phyloP scores from a whole-genome alignment of 2,888 invertebrate species.

The Alsophila aescularia region DNA sequence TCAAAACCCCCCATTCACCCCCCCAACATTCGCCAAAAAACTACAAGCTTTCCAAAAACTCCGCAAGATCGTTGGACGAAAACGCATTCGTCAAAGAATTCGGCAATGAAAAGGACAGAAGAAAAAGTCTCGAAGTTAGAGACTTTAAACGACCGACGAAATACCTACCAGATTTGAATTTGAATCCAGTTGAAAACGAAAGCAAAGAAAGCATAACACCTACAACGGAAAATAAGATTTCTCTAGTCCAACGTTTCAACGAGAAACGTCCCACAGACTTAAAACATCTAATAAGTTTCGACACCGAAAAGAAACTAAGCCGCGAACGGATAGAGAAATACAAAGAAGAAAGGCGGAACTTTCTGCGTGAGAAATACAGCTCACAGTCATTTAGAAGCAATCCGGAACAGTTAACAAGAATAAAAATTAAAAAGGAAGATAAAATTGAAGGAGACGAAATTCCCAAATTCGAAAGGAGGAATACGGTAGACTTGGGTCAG shows the following conservation, averaged over 20 bases:
- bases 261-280: constrained; percentile 59
- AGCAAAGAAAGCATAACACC: constrained; percentile 78
- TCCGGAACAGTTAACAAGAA: constrained; percentile 78
- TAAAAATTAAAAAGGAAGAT: constrained; percentile 70
- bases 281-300: constrained; percentile 66
- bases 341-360: constrained; percentile 94
- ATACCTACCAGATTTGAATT: constrained; percentile 71
- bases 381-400: constrained; percentile 91
- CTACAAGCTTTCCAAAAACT: constrained; percentile 83
- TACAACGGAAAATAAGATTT: constrained; percentile 86
- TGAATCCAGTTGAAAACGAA: constrained; percentile 65
- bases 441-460: constrained; percentile 54
- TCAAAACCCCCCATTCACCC: constrained; percentile 68
- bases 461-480: constrained; percentile 75
- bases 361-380: constrained; percentile 93
- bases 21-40: constrained; percentile 79
- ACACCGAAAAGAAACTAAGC: constrained; percentile 86
- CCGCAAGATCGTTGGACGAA: constrained; percentile 89
- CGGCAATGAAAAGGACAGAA: constrained; percentile 76
- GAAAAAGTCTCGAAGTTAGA: constrained; percentile 87
- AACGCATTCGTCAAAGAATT: constrained; percentile 89
- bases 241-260: constrained; percentile 82
- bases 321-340: constrained; percentile 94
- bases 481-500: constrained; percentile 78
- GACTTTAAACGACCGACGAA: constrained; percentile 86